Conservation (phyloP, 2,888 invertebrate genomes). For the Callyntrura sp. region DNA sequence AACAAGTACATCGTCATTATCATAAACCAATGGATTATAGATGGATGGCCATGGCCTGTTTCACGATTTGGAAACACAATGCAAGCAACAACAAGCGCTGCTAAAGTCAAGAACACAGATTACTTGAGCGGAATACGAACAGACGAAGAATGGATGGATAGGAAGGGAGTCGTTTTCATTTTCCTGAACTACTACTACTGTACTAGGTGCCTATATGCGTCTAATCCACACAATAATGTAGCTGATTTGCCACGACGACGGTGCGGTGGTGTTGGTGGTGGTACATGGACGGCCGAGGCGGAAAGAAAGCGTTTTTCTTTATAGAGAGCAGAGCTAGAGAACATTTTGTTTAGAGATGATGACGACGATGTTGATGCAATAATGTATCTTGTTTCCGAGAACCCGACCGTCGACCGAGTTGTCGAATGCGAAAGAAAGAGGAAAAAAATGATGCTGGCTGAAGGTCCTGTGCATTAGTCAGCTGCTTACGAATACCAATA, state of each 20-base stretch:
- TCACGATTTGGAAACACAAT: conserved; percentile 29
- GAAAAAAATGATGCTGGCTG: conserved; percentile 12
- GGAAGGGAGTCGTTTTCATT: not conserved
- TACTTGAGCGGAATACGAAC: not conserved
- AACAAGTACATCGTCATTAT: not conserved
- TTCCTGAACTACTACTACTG: not conserved
- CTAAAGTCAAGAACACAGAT: not conserved
- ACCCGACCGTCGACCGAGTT: not conserved
- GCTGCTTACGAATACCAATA: conserved; percentile 2
- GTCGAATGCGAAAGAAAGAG: not conserved
- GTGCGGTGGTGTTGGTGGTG: too few species aligned
- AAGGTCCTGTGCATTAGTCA: conserved; percentile 50
- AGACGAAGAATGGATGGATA: not conserved
- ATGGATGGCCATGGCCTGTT: conserved; percentile 52
- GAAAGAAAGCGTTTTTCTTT: not conserved
- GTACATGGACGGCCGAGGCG: not conserved
- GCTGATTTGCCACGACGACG: not conserved
- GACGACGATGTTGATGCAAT: conserved; percentile 3
- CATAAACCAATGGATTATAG: not conserved
- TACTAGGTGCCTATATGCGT: too few species aligned
- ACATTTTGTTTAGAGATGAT: not conserved
- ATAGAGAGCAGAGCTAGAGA: not conserved
- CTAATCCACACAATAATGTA: not conserved
- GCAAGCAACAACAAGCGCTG: not conserved
- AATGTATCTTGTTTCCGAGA: conserved; percentile 24